A percentile compares a stretch with the other conserved stretches of the same genome.
Evolutionary conservation across 2,888 invertebrate species (phyloP).

Genomic region (Lasioglossum pauxillum): DNA sequence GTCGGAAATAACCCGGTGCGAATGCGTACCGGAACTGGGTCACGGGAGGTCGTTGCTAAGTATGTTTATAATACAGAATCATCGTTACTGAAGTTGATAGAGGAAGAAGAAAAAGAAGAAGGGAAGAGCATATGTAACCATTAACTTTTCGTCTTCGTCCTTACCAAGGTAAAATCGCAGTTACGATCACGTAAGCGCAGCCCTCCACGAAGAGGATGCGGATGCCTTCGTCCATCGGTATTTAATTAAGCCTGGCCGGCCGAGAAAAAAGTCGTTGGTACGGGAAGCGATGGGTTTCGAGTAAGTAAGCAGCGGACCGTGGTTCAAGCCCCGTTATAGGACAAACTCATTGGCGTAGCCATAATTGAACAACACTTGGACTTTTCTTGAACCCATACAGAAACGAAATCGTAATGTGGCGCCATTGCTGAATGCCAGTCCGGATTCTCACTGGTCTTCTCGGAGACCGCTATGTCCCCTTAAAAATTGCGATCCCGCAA

Average conservation of each 20-base stretch:
- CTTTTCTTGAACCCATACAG: constrained; percentile 13
- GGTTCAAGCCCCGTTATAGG: constrained; percentile 70
- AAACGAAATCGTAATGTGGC: neutral
- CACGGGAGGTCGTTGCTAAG: neutral
- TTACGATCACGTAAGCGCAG: constrained; percentile 36
- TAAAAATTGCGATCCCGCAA: constrained; percentile 67
- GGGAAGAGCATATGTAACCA: neutral
- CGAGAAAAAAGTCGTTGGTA: constrained; percentile 68
- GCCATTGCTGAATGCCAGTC: constrained; percentile 58
- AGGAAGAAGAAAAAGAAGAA: neutral
- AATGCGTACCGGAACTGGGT: neutral
- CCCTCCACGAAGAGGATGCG: constrained; percentile 32
- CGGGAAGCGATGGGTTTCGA: constrained; percentile 76
- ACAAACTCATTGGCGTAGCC: constrained; percentile 70
- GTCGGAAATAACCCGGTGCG: neutral
- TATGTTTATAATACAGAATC: neutral
- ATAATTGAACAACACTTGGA: constrained; percentile 16
- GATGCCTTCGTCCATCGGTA: constrained; percentile 58
- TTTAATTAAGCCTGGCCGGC: constrained; percentile 69
- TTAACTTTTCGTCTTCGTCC: neutral
- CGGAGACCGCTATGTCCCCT: constrained; percentile 47
- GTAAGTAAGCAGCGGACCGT: constrained; percentile 66
- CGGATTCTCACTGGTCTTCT: constrained; percentile 62
- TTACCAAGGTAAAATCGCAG: constrained; percentile 39
- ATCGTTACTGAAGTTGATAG: neutral